Percentiles rank a stretch among this genome's conserved stretches.
Evolutionary conservation across 2,113 vertebrate species (phyloP).

Genomic region (Poicephalus meyeri): DNA sequence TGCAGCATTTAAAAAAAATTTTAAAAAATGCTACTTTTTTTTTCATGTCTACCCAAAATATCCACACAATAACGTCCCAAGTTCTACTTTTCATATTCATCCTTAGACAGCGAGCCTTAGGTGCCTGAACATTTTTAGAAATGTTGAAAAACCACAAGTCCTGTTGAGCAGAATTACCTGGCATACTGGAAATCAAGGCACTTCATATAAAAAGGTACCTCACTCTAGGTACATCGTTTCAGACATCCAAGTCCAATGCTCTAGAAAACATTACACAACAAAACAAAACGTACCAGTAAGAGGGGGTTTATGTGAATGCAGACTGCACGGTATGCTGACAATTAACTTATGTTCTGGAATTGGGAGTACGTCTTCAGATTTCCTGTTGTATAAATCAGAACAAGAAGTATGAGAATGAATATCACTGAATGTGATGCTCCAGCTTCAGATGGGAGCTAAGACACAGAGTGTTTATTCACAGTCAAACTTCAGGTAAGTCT

Average conservation of each 20-base stretch:
- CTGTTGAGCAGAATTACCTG: not conserved
- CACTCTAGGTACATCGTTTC: not conserved
- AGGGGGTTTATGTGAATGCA: constrained; percentile 95
- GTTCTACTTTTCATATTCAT: not conserved
- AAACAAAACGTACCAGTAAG: constrained; percentile 80
- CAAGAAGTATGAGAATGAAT: not conserved
- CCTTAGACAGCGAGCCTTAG: not conserved
- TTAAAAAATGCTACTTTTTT: not conserved
- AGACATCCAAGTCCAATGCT: not conserved
- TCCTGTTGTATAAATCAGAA: constrained; percentile 62
- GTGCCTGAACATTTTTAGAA: not conserved
- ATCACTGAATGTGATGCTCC: not conserved
- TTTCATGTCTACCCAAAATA: not conserved
- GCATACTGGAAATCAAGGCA: not conserved
- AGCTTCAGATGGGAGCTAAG: not conserved
- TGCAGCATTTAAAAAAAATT: not conserved
- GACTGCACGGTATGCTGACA: constrained; percentile 88
- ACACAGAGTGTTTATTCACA: not conserved
- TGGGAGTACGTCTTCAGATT: constrained; percentile 36
- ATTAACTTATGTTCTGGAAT: constrained; percentile 86
- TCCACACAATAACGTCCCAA: not conserved
- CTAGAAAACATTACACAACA: not conserved
- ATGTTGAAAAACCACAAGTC: not conserved
- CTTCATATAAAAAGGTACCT: not conserved
- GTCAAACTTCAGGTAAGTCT: not conserved